phyloP scores from a whole-genome alignment of 2,113 vertebrate species.

The Coreoperca whiteheadi region DNA sequence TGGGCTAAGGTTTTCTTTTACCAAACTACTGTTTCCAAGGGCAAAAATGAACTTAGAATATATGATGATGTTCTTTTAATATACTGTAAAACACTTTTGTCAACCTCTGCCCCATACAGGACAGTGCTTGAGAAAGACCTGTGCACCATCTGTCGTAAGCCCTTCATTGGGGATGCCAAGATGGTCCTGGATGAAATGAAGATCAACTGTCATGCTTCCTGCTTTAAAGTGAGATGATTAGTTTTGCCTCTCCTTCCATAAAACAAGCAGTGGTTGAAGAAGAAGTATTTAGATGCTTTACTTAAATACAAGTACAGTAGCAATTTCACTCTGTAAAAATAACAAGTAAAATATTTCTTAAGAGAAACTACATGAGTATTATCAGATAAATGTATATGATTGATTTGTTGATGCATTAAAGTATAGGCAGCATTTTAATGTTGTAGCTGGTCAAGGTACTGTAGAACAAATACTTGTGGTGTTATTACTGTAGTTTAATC shows the following conservation, averaged over 20 bases:
- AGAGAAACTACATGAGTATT: neutral
- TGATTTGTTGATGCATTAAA: neutral
- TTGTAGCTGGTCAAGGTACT: neutral
- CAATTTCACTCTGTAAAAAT: neutral
- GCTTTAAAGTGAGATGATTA: slow-evolving; percentile 91
- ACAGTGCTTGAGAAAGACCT: slow-evolving; percentile 90
- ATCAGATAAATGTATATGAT: neutral
- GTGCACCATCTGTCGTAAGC: slow-evolving; percentile 92
- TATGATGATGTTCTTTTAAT: neutral
- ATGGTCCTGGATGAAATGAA: slow-evolving; percentile 95
- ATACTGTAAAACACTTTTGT: neutral
- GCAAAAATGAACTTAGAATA: neutral
- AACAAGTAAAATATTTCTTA: neutral
- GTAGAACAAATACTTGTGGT: neutral
- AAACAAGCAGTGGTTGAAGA: neutral
- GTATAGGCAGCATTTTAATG: neutral
- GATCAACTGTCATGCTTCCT: slow-evolving; percentile 93
- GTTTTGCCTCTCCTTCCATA: neutral
- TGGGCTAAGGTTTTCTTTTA: neutral
- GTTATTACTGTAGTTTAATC: neutral
- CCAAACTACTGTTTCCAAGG: neutral
- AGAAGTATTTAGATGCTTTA: neutral
- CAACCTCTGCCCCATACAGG: slow-evolving; percentile 75
- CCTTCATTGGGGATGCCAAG: slow-evolving; percentile 90
- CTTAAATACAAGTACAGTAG: neutral